Percentiles rank a stretch among this genome's conserved stretches.
Conservation (phyloP, 2,113 vertebrate genomes). For the Siniperca chuatsi region DNA sequence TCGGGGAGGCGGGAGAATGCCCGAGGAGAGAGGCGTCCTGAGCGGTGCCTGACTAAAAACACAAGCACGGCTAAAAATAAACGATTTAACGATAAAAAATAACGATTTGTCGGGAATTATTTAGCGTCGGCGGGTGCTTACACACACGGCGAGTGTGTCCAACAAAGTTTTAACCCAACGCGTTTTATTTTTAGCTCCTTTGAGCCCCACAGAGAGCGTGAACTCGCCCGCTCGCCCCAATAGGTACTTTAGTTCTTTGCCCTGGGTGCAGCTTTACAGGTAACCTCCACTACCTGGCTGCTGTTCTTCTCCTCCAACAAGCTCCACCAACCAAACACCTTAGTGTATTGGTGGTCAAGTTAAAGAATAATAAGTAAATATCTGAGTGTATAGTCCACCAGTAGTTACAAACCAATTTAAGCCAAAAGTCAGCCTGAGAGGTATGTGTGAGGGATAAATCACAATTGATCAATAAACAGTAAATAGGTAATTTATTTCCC, state of each 20-base stretch:
- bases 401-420: background rate
- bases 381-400: too few species aligned
- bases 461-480: background rate
- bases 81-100: background rate
- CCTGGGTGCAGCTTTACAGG: background rate
- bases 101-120: background rate
- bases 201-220: background rate
- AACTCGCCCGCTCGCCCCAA: background rate
- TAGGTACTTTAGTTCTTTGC: background rate
- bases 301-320: background rate
- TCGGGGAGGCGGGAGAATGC: background rate
- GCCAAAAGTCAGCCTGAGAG: background rate
- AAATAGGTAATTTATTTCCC: background rate
- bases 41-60: constrained; percentile 59
- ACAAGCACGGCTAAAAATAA: background rate
- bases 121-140: fast-evolving
- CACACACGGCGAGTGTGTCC: fast-evolving
- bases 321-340: background rate
- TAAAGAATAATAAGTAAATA: too few species aligned
- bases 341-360: fast-evolving
- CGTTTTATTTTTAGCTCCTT: too few species aligned
- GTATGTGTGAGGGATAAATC: background rate
- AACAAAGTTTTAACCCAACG: background rate
- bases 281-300: background rate
- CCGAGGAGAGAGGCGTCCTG: constrained; percentile 11